Evolutionary conservation across 2,888 invertebrate genomes (phyloP).

Genomic region (Crepidodera aurea): DNA sequence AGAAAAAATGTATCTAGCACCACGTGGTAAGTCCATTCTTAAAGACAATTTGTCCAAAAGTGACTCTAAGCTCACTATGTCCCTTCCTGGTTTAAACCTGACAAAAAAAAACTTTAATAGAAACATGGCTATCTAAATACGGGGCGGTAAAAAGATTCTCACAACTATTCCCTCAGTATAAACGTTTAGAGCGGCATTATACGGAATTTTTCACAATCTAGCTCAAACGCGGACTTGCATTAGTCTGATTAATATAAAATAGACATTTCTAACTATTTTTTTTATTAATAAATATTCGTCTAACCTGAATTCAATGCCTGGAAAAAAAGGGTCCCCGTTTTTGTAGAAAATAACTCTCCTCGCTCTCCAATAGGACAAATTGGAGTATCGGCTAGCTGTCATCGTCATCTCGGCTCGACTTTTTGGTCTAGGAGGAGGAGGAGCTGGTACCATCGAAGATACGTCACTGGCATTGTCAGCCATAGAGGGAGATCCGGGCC

Average conservation of each 20-base stretch:
- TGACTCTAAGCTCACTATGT: conserved; percentile 85
- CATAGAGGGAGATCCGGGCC: conserved; percentile 63
- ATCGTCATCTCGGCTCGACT: conserved; percentile 63
- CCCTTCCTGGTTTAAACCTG: conserved; percentile 87
- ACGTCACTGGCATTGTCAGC: conserved; percentile 69
- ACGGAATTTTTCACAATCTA: no score
- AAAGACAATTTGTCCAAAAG: conserved; percentile 87
- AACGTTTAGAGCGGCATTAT: no score
- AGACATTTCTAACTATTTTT: neutral
- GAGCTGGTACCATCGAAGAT: conserved; percentile 66
- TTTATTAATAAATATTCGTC: neutral
- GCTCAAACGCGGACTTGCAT: no score
- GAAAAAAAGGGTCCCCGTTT: conserved; percentile 93
- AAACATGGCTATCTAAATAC: no score
- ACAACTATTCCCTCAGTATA: no score
- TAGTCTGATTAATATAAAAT: no score
- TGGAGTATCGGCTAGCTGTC: conserved; percentile 66
- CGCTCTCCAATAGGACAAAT: conserved; percentile 88
- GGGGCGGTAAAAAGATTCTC: no score
- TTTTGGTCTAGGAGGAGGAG: conserved; percentile 65
- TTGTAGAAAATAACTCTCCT: conserved; percentile 88
- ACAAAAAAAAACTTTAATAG: conserved; percentile 9
- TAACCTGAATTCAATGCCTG: conserved; percentile 78
- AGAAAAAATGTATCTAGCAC: conserved; percentile 90
- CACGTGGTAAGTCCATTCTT: conserved; percentile 85